These are phyloP conservation scores for Uromys caudimaculatus DNA, from an alignment of 2,797 vertebrate genomes.

Conservation along the genomic window DNA sequence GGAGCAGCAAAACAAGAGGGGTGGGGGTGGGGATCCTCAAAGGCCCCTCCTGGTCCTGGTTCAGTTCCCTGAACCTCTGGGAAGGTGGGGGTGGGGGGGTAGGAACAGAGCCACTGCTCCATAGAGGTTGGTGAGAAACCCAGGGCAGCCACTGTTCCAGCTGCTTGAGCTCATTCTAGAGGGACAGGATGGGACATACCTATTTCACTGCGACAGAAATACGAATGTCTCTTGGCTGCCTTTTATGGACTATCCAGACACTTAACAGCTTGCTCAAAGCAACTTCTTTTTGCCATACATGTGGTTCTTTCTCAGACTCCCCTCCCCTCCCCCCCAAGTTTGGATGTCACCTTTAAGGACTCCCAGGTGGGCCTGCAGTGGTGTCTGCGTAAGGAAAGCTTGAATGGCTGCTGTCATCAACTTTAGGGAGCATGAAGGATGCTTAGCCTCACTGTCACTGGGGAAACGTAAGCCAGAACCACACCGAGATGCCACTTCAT, in stretches of 20 bases:
- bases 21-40: not conserved
- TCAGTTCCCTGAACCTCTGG: not conserved
- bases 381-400: not conserved
- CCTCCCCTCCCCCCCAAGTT: not conserved
- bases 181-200: no score
- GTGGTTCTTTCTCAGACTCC: not conserved
- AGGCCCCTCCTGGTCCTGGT: not conserved
- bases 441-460: not conserved
- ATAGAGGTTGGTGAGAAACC: not conserved
- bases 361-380: not conserved
- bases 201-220: not conserved
- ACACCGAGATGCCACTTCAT: not conserved
- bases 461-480: not conserved
- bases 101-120: not conserved
- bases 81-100: no score
- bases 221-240: not conserved
- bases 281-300: not conserved
- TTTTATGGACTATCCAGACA: not conserved
- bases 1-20: not conserved
- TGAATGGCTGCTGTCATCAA: not conserved
- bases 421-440: not conserved
- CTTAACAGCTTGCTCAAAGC: not conserved
- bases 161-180: not conserved
- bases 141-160: not conserved
- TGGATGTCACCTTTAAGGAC: not conserved